These are phyloP conservation scores for Gymnothorax reevesii DNA, from an alignment of 2,797 vertebrate species.

Conservation along the genomic window DNA sequence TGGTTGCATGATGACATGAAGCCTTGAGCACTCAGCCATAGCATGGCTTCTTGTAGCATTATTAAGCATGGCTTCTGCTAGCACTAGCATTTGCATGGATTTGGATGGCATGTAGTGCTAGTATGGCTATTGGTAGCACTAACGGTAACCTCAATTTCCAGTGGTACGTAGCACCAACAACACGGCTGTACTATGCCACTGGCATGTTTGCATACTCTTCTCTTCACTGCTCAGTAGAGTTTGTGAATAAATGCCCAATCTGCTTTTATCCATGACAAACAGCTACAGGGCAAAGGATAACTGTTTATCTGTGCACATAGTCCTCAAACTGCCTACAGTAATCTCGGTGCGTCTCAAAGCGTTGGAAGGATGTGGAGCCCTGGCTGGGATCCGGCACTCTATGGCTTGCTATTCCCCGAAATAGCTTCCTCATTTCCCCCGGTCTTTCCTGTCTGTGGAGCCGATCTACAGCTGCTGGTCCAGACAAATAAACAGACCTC, in stretches of 20 bases:
- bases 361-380: neutral
- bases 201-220: neutral
- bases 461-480: slow-evolving; percentile 55
- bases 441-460: slow-evolving; percentile 36
- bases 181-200: too few relatives aligned
- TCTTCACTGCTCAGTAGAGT: neutral
- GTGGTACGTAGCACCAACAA: too few relatives aligned
- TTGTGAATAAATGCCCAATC: neutral
- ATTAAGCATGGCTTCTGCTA: too few relatives aligned
- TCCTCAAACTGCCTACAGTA: neutral
- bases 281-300: too few relatives aligned
- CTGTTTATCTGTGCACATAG: neutral
- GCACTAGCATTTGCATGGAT: too few relatives aligned
- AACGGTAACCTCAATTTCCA: too few relatives aligned
- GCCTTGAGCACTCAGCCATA: too few relatives aligned
- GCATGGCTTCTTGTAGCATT: too few relatives aligned
- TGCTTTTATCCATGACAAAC: neutral
- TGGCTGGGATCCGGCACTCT: neutral
- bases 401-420: neutral
- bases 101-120: too few relatives aligned
- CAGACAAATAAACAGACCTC: slow-evolving; percentile 25
- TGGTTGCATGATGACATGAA: too few relatives aligned
- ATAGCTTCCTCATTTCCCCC: slow-evolving; percentile 17
- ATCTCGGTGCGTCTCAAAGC: neutral
- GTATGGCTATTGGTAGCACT: too few relatives aligned